Conservation (phyloP, 2,888 invertebrate genomes). For the Ornithoptera priamus region DNA sequence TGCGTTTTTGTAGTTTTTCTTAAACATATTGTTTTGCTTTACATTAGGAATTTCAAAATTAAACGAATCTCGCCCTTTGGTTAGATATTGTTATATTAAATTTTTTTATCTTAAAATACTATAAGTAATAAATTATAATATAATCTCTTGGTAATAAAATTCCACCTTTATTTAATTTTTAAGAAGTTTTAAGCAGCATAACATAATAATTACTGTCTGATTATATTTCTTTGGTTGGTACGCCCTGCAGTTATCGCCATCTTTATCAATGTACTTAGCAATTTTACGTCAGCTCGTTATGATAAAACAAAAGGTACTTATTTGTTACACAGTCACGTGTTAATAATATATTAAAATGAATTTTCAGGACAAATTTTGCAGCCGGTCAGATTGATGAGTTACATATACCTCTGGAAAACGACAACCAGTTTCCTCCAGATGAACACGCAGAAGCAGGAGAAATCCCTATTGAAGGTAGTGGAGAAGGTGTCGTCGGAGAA, state of each 20-base stretch:
- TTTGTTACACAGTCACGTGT: constrained; percentile 59
- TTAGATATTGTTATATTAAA: too few relatives aligned
- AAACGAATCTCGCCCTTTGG: too few relatives aligned
- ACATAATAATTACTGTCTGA: constrained; percentile 37
- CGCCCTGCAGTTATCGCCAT: constrained; percentile 65
- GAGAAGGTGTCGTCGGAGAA: neutral
- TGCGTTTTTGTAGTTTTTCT: too few relatives aligned
- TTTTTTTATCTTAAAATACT: too few relatives aligned
- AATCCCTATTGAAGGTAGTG: constrained; percentile 4
- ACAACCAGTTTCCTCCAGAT: constrained; percentile 65
- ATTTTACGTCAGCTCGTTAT: constrained; percentile 63
- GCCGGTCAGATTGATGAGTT: constrained; percentile 61
- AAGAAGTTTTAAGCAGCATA: neutral
- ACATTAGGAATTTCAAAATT: too few relatives aligned
- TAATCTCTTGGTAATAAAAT: too few relatives aligned
- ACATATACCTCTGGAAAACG: constrained; percentile 62
- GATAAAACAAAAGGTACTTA: constrained; percentile 55
- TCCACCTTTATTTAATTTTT: neutral
- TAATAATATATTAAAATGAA: constrained; percentile 36
- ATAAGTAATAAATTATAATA: too few relatives aligned
- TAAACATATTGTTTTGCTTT: too few relatives aligned
- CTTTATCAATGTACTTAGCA: constrained; percentile 65
- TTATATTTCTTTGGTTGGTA: constrained; percentile 43
- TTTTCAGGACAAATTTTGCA: constrained; percentile 40
- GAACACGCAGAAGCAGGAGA: constrained; percentile 43